Conservation (phyloP, 2,113 vertebrate species). For the Hiodon alosoides region DNA sequence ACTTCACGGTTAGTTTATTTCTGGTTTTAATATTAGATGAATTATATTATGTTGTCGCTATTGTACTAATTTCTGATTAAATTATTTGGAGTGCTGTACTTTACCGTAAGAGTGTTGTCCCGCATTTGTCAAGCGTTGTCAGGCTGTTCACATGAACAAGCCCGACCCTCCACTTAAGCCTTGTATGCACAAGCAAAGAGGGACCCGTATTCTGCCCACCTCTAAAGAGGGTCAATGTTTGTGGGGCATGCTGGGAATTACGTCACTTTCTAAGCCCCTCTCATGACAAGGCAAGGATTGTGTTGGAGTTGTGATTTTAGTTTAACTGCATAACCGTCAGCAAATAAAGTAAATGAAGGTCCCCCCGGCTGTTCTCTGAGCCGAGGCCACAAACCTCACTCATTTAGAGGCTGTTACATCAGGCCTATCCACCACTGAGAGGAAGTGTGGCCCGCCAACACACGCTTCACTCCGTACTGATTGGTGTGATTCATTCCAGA, state of each 20-base stretch:
- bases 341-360: slow-evolving; percentile 48
- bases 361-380: background rate
- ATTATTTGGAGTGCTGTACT: background rate
- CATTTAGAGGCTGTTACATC: background rate
- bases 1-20: too few species aligned
- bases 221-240: slow-evolving; percentile 23
- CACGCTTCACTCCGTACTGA: background rate
- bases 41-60: too few species aligned
- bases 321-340: slow-evolving; percentile 41
- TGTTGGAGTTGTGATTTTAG: slow-evolving; percentile 39
- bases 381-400: background rate
- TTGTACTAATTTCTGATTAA: too few species aligned
- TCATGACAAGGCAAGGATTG: slow-evolving; percentile 42
- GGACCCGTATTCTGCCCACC: slow-evolving; percentile 35
- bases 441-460: slow-evolving; percentile 22
- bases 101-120: background rate
- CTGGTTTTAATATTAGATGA: too few species aligned
- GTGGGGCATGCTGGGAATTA: slow-evolving; percentile 38
- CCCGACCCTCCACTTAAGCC: background rate
- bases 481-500: too few species aligned
- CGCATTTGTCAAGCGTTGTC: background rate
- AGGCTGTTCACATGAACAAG: too few species aligned
- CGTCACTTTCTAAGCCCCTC: slow-evolving; percentile 16
- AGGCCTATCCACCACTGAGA: background rate
- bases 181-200: slow-evolving; percentile 33